These are phyloP conservation scores for Odontocolon sp. DNA, from an alignment of 2,888 invertebrate genomes.

Conservation along the genomic window DNA sequence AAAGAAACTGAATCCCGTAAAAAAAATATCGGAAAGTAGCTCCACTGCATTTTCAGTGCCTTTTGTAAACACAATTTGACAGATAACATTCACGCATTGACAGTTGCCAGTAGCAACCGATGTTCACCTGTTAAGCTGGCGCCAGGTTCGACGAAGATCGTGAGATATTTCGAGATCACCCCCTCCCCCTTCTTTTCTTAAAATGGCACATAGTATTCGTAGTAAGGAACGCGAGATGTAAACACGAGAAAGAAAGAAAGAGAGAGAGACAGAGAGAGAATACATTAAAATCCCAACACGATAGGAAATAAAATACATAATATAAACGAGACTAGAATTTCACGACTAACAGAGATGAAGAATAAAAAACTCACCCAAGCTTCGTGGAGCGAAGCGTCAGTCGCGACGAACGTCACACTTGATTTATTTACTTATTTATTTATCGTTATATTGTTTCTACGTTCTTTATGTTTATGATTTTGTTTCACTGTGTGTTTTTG, in stretches of 20 bases:
- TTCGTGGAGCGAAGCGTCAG: conserved; percentile 1
- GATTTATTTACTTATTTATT: neutral
- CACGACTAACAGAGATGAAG: neutral
- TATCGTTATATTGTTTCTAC: neutral
- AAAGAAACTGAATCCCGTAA: too few relatives aligned
- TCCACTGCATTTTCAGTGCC: too few relatives aligned
- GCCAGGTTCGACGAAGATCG: conserved; percentile 3
- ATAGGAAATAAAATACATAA: too few relatives aligned
- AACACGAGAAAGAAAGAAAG: neutral
- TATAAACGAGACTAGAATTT: neutral
- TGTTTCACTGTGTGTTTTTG: conserved; percentile 8
- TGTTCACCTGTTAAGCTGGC: conserved; percentile 1
- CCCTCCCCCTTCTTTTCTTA: neutral
- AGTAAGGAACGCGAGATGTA: neutral
- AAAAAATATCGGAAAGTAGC: too few relatives aligned
- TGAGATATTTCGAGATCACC: neutral
- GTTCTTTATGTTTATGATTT: neutral
- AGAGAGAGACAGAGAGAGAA: neutral
- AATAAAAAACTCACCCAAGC: conserved; percentile 20
- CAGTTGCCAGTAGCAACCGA: neutral
- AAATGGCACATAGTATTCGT: neutral
- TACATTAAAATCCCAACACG: too few relatives aligned
- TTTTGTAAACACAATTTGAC: too few relatives aligned
- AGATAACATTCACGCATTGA: too few relatives aligned
- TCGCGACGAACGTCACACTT: too few relatives aligned